Base-by-base conservation (phyloP, 1,140 invertebrate genomes). In the Aplysia californica region DNA sequence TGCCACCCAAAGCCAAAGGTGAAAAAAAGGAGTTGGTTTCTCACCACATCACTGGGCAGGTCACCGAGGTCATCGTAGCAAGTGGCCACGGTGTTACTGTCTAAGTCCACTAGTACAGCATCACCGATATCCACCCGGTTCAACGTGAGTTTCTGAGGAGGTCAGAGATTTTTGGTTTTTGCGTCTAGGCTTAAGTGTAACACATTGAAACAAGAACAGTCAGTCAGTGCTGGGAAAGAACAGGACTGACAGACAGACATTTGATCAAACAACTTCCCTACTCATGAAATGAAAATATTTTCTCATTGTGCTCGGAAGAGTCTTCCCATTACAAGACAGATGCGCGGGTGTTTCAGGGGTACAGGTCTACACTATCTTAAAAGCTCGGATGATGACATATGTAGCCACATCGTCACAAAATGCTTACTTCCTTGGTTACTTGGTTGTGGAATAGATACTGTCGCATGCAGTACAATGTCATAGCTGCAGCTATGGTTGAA, bases 31-130 rank as follows among this genome's bases (percentile, higher is more conserved):
- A n/a, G n/a, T n/a, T n/a, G n/a, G n/a, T n/a, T 44, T n/a, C 86
- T 83, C 68, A 91, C 89, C 38, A 92, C 89, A 77, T 97, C 96
- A 77, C 92, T 91, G 1, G 96, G 97, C 82, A 98, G 90, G 83
- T 92, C 93, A 82, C 95, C 93, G 35, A 97, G 88, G 90, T 98
- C 97, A 91, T 96, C 93, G 90, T 96, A 97, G 5, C 96, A 96
- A 41, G 95, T 93, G 82, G 93, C 92, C 26, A 98, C 93, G 66
- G 92, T 93, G 87, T 97, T 97, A 23, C 91, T 93, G 91, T 98
- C 97, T 38, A 95, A 95, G 91, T 98, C 94, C 80, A 98, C 91
- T 79, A 97, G 93, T 3, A 98, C 96, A 76, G 97, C 94, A 88
- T 98, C 96, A 36, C 96, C 96, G 33, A 98, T 92, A 38, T 85